Conservation (phyloP, 2,797 vertebrate species). For the Mormyrus proboscirostris region DNA sequence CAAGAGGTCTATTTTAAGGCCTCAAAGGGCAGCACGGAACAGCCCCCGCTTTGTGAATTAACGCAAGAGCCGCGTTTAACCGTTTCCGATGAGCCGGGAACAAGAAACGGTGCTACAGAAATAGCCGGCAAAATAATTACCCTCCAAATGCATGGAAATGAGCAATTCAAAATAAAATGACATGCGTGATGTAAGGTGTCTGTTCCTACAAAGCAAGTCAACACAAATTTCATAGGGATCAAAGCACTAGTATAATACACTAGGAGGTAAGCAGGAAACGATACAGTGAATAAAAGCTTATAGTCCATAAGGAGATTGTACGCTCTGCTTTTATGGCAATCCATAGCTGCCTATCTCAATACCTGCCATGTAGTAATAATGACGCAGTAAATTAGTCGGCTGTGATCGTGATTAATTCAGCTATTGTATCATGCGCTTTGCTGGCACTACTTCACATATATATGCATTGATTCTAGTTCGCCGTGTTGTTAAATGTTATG, state of each 20-base stretch:
- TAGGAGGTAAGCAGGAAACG: background rate
- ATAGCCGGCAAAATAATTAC: background rate
- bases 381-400: background rate
- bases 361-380: background rate
- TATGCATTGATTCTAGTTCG: background rate
- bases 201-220: background rate
- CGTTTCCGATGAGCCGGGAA: background rate
- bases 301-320: background rate
- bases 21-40: slow-evolving; percentile 12
- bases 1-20: slow-evolving; percentile 20
- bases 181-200: background rate
- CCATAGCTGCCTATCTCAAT: background rate
- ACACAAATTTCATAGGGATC: background rate
- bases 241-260: background rate
- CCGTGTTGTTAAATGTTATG: background rate
- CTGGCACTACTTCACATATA: background rate
- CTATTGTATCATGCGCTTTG: background rate
- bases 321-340: background rate
- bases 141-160: background rate
- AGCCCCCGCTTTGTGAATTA: slow-evolving; percentile 21
- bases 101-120: background rate
- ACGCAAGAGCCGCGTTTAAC: background rate
- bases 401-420: background rate
- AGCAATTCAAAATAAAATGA: background rate
- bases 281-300: background rate